Percentiles rank a stretch among this genome's conserved stretches.
These are phyloP conservation scores for Apteryx owenii DNA, from an alignment of 2,113 vertebrate genomes.

Conservation along the genomic window DNA sequence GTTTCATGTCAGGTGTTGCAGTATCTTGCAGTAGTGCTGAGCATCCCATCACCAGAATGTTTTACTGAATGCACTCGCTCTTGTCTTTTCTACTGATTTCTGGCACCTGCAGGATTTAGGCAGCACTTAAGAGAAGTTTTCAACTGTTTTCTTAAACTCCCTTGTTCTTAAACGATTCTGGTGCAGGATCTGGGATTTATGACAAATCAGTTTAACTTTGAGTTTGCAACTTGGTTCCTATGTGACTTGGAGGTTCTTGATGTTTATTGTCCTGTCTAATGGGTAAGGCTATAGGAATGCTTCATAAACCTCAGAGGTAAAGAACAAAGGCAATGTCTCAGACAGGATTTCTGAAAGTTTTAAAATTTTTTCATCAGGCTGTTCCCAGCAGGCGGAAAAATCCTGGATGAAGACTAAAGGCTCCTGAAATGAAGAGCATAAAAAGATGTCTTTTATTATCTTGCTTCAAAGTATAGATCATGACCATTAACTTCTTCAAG, in stretches of 20 bases:
- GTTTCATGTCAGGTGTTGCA: neutral
- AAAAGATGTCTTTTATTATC: conserved; percentile 48
- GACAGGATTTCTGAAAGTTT: conserved; percentile 52
- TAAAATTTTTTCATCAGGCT: conserved; percentile 47
- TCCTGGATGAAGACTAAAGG: conserved; percentile 55
- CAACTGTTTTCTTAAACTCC: neutral
- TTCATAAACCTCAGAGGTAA: conserved; percentile 51
- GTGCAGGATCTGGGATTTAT: neutral
- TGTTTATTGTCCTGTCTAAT: conserved; percentile 48
- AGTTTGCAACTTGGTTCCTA: neutral
- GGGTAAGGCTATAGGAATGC: neutral
- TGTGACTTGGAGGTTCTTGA: neutral
- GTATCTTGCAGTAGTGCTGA: neutral
- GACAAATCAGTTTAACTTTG: neutral
- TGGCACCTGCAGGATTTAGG: neutral
- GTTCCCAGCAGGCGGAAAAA: conserved; percentile 41
- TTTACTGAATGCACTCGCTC: neutral
- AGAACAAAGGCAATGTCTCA: conserved; percentile 59
- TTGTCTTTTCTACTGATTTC: neutral
- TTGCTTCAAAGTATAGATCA: conserved; percentile 56
- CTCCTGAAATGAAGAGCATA: conserved; percentile 42
- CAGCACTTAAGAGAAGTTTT: neutral
- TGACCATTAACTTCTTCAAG: conserved; percentile 37
- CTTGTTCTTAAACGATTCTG: neutral
- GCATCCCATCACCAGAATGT: neutral